Conservation (phyloP, 2,113 vertebrate genomes). For the Nibea albiflora region DNA sequence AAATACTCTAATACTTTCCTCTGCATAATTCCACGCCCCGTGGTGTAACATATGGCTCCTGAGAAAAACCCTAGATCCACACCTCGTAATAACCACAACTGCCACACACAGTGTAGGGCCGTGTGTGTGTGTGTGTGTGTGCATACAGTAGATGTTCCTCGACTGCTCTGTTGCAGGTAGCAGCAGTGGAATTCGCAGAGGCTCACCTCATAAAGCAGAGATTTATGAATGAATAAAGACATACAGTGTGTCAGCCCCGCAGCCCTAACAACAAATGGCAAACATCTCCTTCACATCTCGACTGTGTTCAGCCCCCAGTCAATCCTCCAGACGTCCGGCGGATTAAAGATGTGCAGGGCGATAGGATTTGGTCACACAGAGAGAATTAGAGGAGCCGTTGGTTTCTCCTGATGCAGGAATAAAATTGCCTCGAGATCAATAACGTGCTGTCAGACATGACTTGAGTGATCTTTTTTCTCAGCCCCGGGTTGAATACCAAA, state of each 20-base stretch:
- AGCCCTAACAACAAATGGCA: slow-evolving; percentile 8
- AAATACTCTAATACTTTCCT: too few species aligned
- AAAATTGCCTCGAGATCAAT: slow-evolving; percentile 70
- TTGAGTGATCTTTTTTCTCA: slow-evolving; percentile 52
- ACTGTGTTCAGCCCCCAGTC: slow-evolving; percentile 3
- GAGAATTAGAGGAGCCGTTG: slow-evolving; percentile 36
- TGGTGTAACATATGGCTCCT: too few species aligned
- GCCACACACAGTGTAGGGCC: background rate
- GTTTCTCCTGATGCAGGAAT: slow-evolving; percentile 49
- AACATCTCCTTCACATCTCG: slow-evolving; percentile 29
- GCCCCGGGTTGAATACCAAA: slow-evolving; percentile 59
- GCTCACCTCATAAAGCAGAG: slow-evolving; percentile 17
- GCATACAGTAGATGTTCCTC: background rate
- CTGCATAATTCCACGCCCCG: too few species aligned
- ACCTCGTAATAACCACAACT: too few species aligned
- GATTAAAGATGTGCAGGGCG: slow-evolving; percentile 55
- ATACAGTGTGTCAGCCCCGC: background rate
- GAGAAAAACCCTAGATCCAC: too few species aligned
- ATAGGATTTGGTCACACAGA: slow-evolving; percentile 50
- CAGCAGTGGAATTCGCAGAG: slow-evolving; percentile 3
- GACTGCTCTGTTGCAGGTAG: background rate
- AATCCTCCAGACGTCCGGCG: background rate
- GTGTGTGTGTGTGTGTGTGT: background rate
- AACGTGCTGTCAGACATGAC: slow-evolving; percentile 68
- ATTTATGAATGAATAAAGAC: slow-evolving; percentile 49